phyloP scores from a whole-genome alignment of 2,888 invertebrate species.

The Iphiclides podalirius region DNA sequence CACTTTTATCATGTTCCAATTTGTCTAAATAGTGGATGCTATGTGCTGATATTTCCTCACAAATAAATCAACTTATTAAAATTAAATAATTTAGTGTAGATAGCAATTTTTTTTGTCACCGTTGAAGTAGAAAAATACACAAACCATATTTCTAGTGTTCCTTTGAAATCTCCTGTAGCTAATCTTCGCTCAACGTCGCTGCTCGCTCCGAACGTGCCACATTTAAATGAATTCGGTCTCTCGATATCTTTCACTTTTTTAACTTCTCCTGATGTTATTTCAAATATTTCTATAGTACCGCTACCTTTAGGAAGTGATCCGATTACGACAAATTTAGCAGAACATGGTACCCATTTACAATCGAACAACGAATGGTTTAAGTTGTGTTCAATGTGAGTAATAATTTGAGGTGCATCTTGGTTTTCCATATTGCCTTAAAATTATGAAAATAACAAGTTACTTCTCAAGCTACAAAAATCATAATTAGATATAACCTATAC shows the following conservation, averaged over 20 bases:
- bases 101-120: no score
- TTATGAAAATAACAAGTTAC: no score
- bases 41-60: no score
- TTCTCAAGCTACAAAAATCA: no score
- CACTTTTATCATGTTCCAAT: no score
- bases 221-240: slow-evolving; percentile 92
- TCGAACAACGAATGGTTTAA: slow-evolving; percentile 94
- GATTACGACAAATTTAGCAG: slow-evolving; percentile 94
- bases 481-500: background rate
- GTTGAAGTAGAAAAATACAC: slow-evolving; percentile 28
- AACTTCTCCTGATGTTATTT: slow-evolving; percentile 86
- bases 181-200: slow-evolving; percentile 88
- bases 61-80: no score
- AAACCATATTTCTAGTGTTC: slow-evolving; percentile 91
- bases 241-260: slow-evolving; percentile 86
- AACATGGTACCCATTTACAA: slow-evolving; percentile 97
- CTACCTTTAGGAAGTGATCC: slow-evolving; percentile 92
- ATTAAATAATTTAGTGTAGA: no score
- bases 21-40: no score
- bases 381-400: slow-evolving; percentile 90
- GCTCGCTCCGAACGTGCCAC: slow-evolving; percentile 95
- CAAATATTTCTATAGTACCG: slow-evolving; percentile 91
- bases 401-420: slow-evolving; percentile 91
- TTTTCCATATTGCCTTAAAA: slow-evolving; percentile 45
- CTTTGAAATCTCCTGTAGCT: slow-evolving; percentile 95